These are phyloP conservation scores for Diplazon laetatorius DNA, from an alignment of 2,888 invertebrate genomes.

Conservation along the genomic window DNA sequence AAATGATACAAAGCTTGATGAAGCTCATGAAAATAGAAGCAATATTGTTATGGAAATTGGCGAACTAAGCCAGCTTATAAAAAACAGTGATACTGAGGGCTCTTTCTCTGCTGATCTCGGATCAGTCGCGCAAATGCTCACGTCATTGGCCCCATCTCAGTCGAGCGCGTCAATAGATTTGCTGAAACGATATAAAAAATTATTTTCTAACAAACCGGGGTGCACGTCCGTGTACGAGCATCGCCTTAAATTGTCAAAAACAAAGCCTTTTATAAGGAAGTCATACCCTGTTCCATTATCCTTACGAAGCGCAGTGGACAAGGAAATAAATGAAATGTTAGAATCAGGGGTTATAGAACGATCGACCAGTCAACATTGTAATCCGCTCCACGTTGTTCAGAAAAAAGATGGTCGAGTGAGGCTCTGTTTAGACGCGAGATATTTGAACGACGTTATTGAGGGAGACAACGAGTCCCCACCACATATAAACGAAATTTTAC, in stretches of 20 bases:
- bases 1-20: no score
- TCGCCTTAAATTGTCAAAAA: conserved; percentile 9
- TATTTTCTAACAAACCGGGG: conserved; percentile 33
- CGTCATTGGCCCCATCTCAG: not conserved
- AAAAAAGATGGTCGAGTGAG: conserved; percentile 16
- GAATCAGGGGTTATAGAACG: not conserved
- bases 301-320: not conserved
- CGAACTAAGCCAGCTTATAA: not conserved
- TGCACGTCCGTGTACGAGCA: not conserved
- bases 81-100: not conserved
- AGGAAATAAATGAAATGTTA: conserved; percentile 24
- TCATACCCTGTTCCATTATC: conserved; percentile 20
- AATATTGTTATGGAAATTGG: not conserved
- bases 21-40: not conserved
- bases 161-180: conserved; percentile 10
- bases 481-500: conserved; percentile 21
- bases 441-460: conserved; percentile 16
- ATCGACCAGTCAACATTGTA: not conserved
- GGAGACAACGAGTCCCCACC: conserved; percentile 27
- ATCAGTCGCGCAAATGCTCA: conserved; percentile 1
- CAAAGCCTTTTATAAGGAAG: not conserved
- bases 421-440: conserved; percentile 18
- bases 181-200: not conserved
- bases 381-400: not conserved
- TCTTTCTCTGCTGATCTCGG: not conserved